A percentile compares a stretch with the other conserved stretches of the same genome.
phyloP scores from a whole-genome alignment of 2,888 invertebrate species.

The Amblyteles armatorius region DNA sequence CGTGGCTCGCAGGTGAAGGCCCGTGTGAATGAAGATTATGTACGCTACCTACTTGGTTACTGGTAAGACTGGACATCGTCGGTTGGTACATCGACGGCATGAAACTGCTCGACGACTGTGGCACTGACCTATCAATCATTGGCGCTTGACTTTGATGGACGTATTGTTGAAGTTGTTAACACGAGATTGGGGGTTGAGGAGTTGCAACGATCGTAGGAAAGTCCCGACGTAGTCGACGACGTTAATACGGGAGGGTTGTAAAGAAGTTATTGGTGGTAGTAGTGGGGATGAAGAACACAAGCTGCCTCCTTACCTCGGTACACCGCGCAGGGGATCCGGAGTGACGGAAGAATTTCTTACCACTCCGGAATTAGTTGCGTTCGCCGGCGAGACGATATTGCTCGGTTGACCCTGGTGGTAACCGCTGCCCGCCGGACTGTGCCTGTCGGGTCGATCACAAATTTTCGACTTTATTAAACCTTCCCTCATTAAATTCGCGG shows the following conservation, averaged over 20 bases:
- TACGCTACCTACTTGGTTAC: conserved; percentile 79
- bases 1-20: conserved; percentile 79
- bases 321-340: conserved; percentile 79
- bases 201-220: conserved; percentile 23
- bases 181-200: conserved; percentile 8
- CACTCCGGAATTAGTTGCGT: conserved; percentile 80
- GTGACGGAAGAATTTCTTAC: conserved; percentile 83
- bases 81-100: conserved; percentile 80
- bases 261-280: conserved; percentile 29
- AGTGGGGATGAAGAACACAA: conserved; percentile 43
- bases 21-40: conserved; percentile 80
- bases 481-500: too few relatives aligned
- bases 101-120: conserved; percentile 78
- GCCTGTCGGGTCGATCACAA: conserved; percentile 71
- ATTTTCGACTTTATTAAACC: background rate
- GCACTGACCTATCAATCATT: conserved; percentile 74
- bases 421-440: conserved; percentile 81
- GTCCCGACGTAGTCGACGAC: conserved; percentile 38
- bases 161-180: conserved; percentile 15
- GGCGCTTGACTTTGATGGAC: conserved; percentile 57
- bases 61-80: conserved; percentile 77
- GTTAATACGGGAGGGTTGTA: conserved; percentile 31
- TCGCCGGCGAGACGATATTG: conserved; percentile 81
- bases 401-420: conserved; percentile 82
- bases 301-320: conserved; percentile 75